These are phyloP conservation scores for Hydrochoerus hydrochaeris DNA, from an alignment of 2,113 vertebrate species.

Conservation along the genomic window DNA sequence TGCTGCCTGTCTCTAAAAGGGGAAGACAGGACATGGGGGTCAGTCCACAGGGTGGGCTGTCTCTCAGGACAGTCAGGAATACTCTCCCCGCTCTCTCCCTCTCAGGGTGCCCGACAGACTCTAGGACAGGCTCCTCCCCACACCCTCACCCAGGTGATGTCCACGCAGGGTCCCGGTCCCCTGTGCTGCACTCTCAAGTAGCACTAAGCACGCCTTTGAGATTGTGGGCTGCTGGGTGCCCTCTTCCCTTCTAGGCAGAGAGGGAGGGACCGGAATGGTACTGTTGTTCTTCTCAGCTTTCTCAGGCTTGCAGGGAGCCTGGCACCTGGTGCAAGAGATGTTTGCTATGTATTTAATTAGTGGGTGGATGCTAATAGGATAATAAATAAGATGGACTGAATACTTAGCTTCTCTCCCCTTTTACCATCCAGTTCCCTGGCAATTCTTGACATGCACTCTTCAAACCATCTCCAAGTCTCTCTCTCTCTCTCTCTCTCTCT, in stretches of 20 bases:
- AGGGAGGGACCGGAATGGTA: not conserved
- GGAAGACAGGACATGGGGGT: not conserved
- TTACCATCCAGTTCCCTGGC: not conserved
- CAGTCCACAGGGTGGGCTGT: no score
- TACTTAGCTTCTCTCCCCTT: not conserved
- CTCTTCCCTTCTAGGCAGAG: no score
- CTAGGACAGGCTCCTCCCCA: not conserved
- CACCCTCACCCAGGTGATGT: not conserved
- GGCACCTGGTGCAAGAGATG: not conserved
- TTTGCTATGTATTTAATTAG: not conserved
- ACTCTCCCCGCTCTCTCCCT: not conserved
- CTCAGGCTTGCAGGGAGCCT: not conserved
- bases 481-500: not conserved
- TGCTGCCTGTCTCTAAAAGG: not conserved
- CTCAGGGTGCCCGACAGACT: not conserved
- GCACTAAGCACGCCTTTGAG: not conserved
- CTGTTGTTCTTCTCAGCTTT: not conserved
- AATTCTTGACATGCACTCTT: not conserved
- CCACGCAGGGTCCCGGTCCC: not conserved
- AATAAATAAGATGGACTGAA: not conserved
- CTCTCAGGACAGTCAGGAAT: not conserved
- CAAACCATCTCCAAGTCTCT: not conserved
- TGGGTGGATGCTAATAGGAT: not conserved
- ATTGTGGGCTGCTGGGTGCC: not conserved
- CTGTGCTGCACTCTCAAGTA: not conserved